Base-by-base conservation (phyloP, 2,113 vertebrate genomes). In the Clarias magur region DNA sequence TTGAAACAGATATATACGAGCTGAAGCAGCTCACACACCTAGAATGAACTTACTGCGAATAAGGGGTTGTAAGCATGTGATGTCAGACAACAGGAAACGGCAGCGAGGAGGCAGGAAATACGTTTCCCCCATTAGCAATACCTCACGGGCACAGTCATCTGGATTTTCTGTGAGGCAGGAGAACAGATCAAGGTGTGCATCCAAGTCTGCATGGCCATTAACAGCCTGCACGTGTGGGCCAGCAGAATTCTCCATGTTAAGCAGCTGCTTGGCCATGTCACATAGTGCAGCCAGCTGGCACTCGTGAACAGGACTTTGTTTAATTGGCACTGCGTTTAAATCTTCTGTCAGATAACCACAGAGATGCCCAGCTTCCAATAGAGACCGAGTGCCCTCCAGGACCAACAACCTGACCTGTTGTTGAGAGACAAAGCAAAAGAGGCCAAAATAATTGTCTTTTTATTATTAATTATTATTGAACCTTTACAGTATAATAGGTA, bases 61-160 rank as follows among this genome's bases (percentile, higher is more conserved):
- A 21, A 99, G 95, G 0, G 97, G 97, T 42, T 97, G 93, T 80
- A 97, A 93, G 89, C 92, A 92, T 42, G 96, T 96, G 92, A 99
- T 92, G 91, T 99, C 98, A 56, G 98, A 99, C 19, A 99, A 95
- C 91, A 99, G 96, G 91, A 99, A 99, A 82, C 94, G 93, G 82
- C 97, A 92, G 80, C 90, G 94, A 1, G 96, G 96, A 25, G 98
- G 98, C 79, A 99, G 91, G 23, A 99, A 89, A 88, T 99, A 99
- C 19, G 95, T 95, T 90, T 97, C 95, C 30, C 97, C 97, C 95
- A 98, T 95, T 88, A 99, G 87, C 0, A 90, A 91, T 76, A 97
- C 90, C 82, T 94, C 93, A 53, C 93, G 91, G 2, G 96, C 93
- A 76, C 25, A 73, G 81, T 90, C 89, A 3, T 91, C 88, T 34